Evolutionary conservation across 1,140 invertebrate genomes (phyloP).

Genomic region (Gryllus bimaculatus): DNA sequence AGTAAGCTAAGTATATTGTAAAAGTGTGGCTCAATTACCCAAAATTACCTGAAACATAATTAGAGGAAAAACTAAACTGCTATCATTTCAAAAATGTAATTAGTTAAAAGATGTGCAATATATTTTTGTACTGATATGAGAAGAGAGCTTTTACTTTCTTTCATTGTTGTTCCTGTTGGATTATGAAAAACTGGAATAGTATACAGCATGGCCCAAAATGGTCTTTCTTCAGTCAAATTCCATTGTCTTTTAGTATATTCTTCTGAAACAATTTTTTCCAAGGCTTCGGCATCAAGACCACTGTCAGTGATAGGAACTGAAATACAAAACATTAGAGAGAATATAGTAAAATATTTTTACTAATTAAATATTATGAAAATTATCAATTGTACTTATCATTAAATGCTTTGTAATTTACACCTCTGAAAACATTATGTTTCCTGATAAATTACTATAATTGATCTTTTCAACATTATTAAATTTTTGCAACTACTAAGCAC

Average conservation of each 20-base stretch:
- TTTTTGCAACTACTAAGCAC: too few species aligned
- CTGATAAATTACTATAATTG: too few species aligned
- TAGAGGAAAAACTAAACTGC: too few species aligned
- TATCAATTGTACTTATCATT: neutral
- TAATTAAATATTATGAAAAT: neutral
- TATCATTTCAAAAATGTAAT: too few species aligned
- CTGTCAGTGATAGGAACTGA: conserved; percentile 44
- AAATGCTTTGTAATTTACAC: neutral
- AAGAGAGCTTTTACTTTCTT: conserved; percentile 30
- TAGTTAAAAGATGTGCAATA: too few species aligned
- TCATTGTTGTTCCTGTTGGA: conserved; percentile 48
- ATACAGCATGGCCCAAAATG: conserved; percentile 52
- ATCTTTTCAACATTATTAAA: too few species aligned
- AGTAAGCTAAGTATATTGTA: too few species aligned
- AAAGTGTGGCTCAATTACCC: too few species aligned
- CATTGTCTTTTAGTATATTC: conserved; percentile 28
- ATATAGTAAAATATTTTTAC: too few species aligned
- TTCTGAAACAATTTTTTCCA: conserved; percentile 34
- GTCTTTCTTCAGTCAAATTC: conserved; percentile 35
- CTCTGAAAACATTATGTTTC: too few species aligned
- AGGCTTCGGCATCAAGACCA: conserved; percentile 41
- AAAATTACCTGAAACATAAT: too few species aligned
- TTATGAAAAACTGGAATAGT: conserved; percentile 56
- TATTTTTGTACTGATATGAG: neutral
- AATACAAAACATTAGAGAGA: conserved; percentile 27